Base-by-base conservation (phyloP, 1,140 invertebrate genomes). In the Heliconius nattereri region DNA sequence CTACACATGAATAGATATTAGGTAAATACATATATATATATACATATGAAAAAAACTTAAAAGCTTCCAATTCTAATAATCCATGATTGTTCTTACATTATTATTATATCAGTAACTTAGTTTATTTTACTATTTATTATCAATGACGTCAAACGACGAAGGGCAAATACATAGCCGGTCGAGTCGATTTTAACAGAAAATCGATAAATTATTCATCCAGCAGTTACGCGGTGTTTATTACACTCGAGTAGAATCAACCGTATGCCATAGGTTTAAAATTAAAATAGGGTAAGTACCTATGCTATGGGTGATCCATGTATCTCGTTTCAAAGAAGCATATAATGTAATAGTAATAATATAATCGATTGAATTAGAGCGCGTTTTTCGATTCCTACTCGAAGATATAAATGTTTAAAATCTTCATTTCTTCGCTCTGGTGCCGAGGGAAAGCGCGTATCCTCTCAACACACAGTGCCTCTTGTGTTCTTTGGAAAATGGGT, bases 171-270 rank as follows among this genome's bases (percentile, higher is more conserved):
- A 75, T 71, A 72, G 76, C 52, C 73, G 74, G 72, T 72, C 74
- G 66, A 81, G 75, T 85, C 81, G 81, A 85, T 84, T 87, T 87
- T 87, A 84, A 86, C 85, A 85, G 84, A 85, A 87, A 88, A 89
- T 88, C 86, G 81, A 89, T 86, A 89, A 85, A 87, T 85, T 88
- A 89, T 89, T 85, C 83, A 85, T 86, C 82, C 80, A 77, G 54
- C 75, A 74, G 80, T 83, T 73, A 79, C 71, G 73, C 74, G 74
- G 57, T 73, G 79, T 81, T 83, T 81, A 78, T 81, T 54, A 83
- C 81, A 73, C 60, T 76, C 66, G 71, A 83, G 52, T 81, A 52
- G 75, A 54, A 60, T 76, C 54, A 80, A 72, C 45, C 37, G 74
- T 57, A 76, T 75, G 52, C 66, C 73, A 71, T 57, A 29, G 54